Percentiles rank a stretch among this genome's conserved stretches.
Conservation (phyloP, 2,888 invertebrate species). For the Apeira syringaria region DNA sequence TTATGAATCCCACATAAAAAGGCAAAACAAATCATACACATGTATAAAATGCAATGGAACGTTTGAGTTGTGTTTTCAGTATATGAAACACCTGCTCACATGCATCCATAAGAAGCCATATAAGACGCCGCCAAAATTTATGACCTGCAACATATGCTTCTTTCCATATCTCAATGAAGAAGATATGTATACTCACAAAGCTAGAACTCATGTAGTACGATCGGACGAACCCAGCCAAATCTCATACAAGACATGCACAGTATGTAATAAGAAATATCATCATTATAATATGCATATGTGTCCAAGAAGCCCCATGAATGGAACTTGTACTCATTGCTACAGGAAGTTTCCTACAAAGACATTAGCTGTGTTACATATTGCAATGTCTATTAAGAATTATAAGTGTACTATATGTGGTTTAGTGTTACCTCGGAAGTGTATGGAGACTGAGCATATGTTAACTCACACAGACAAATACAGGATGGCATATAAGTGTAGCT, state of each 20-base stretch:
- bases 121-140: too few species aligned
- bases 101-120: too few species aligned
- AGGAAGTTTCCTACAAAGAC: constrained; percentile 33
- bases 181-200: constrained; percentile 31
- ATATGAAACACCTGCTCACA: constrained; percentile 2
- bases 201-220: constrained; percentile 37
- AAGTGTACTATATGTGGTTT: constrained; percentile 40
- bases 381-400: fast-evolving
- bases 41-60: constrained; percentile 32
- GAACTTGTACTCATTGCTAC: constrained; percentile 35
- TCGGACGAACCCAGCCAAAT: constrained; percentile 40
- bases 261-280: constrained; percentile 18
- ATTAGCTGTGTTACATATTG: constrained; percentile 25
- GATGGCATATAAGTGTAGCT: constrained; percentile 39
- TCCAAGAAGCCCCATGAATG: background rate
- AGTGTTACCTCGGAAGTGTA: constrained; percentile 32
- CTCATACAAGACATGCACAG: constrained; percentile 13
- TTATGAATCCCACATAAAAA: constrained; percentile 13
- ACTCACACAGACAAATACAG: constrained; percentile 39
- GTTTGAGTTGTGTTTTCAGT: constrained; percentile 32
- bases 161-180: background rate
- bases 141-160: background rate
- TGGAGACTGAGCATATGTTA: constrained; percentile 43
- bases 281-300: constrained; percentile 36
- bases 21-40: constrained; percentile 7